Evolutionary conservation across 2,113 vertebrate species (phyloP).

Genomic region (Tachycineta bicolor): DNA sequence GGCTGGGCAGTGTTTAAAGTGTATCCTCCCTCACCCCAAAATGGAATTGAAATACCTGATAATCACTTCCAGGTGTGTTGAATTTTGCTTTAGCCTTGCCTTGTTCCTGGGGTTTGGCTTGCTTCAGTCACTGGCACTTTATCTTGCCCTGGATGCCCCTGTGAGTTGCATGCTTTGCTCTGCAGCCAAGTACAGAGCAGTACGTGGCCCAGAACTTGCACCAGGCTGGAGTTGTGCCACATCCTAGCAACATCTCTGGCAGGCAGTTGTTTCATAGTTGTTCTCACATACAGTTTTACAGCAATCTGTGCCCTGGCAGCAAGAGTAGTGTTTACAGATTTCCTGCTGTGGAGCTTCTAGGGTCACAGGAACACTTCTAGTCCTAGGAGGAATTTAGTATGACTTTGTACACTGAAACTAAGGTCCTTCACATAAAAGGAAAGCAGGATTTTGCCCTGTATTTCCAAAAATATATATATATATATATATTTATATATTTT

Average conservation of each 20-base stretch:
- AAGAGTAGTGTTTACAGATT: background rate
- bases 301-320: background rate
- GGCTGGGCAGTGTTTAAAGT: background rate
- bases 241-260: background rate
- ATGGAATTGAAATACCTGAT: background rate
- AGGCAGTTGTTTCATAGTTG: background rate
- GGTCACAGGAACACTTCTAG: background rate
- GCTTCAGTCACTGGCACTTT: background rate
- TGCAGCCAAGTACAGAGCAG: background rate
- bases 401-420: background rate
- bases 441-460: background rate
- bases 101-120: background rate
- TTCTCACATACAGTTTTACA: background rate
- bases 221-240: background rate
- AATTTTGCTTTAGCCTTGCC: background rate
- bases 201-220: background rate
- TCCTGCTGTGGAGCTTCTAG: background rate
- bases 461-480: background rate
- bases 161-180: background rate
- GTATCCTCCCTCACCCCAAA: background rate
- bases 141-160: background rate
- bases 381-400: background rate
- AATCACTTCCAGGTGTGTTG: background rate
- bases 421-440: background rate
- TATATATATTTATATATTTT: background rate